These are phyloP conservation scores for Gadus macrocephalus DNA, from an alignment of 2,113 vertebrate genomes.

Conservation along the genomic window DNA sequence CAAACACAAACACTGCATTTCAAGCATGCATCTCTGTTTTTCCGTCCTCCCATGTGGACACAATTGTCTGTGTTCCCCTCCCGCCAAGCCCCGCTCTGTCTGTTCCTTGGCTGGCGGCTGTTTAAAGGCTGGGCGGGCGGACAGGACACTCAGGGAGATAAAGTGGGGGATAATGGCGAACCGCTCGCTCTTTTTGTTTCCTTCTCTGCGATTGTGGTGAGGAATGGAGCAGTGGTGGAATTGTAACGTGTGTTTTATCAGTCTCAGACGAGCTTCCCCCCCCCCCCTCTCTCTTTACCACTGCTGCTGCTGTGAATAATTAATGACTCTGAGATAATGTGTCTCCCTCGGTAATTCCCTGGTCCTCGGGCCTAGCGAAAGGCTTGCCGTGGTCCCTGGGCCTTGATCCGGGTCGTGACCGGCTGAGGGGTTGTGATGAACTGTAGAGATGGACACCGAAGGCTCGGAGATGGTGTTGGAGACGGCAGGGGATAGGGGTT, in stretches of 20 bases:
- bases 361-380: slow-evolving; percentile 30
- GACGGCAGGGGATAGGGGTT: too few relatives aligned
- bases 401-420: background rate
- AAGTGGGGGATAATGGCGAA: slow-evolving; percentile 50
- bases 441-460: too few relatives aligned
- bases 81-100: too few relatives aligned
- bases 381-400: slow-evolving; percentile 30
- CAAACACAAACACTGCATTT: background rate
- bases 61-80: too few relatives aligned
- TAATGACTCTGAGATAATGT: slow-evolving; percentile 46
- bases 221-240: slow-evolving; percentile 34
- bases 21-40: too few relatives aligned
- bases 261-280: slow-evolving; percentile 39
- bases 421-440: background rate
- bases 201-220: slow-evolving; percentile 40
- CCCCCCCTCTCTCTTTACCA: background rate
- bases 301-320: slow-evolving; percentile 58
- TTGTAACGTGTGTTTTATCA: slow-evolving; percentile 65
- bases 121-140: slow-evolving; percentile 1
- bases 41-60: too few relatives aligned
- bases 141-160: slow-evolving; percentile 36
- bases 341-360: slow-evolving; percentile 31
- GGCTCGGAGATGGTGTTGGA: too few relatives aligned
- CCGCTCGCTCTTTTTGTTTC: slow-evolving; percentile 15
- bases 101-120: too few relatives aligned